Evolutionary conservation across 2,888 invertebrate species (phyloP), one percentile per base, ranked within the genome.

Genomic region (Parthenolecanium corni): DNA sequence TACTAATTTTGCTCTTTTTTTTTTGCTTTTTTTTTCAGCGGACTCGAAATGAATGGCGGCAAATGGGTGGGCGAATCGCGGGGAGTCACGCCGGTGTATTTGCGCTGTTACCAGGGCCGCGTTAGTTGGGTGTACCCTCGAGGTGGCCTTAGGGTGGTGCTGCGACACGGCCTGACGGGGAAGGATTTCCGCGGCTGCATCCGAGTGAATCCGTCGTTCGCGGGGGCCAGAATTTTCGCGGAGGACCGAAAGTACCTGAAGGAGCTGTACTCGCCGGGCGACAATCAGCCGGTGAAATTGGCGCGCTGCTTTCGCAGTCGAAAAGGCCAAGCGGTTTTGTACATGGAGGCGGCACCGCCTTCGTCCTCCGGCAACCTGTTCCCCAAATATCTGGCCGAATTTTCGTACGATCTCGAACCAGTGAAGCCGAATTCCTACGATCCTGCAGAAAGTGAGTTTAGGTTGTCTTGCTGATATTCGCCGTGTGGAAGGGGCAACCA

Each of bases 101-200:
- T 87, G 53, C 79, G 86, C 25, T 87, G 86, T 70, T 78, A 83
- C 18, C 82, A 84, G 65, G 87, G 87, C 23, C 75, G 76, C 16
- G 80, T 87, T 11, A 77, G 79, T 16, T 87, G 87, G 87, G 74
- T 80, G 68, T 86, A 86, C 72, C 86, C 87, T 0, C 78, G 82
- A 11, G 86, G 85, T 0, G 86, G 85, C 0, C 74, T 86, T 18
- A 75, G 86, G 21, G 78, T 86, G 53, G 77, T 85, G 46, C 78
- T 86, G 66, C 75, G 80, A 52, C 74, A 81, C 67, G 76, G 73
- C 12, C 81, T 81, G 6, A 76, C 76, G 21, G 77, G 76, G 65
- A 73, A 76, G 25, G 82, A 84, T 70, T 86, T 86, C 75, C 78
- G 79, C 40, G 84, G 84, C 49, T 87, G 86, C 74, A 77, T 86